Conservation (phyloP, 1,140 invertebrate species). For the Ectropis grisescens region DNA sequence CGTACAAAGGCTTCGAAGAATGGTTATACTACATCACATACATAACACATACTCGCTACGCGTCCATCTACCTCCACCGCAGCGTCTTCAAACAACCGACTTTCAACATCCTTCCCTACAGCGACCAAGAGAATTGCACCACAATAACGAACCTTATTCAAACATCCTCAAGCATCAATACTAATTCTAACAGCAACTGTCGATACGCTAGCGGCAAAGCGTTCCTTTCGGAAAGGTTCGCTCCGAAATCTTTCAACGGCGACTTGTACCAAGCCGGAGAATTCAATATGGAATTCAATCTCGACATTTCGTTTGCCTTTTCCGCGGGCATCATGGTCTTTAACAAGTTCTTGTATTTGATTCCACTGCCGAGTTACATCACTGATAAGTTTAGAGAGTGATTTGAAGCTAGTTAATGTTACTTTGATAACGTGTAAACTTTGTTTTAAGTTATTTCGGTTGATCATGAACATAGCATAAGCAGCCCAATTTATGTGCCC, state of each 20-base stretch:
- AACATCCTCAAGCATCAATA: constrained; percentile 51
- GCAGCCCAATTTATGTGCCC: too few relatives aligned
- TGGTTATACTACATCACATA: constrained; percentile 87
- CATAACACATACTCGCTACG: constrained; percentile 82
- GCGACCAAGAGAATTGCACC: constrained; percentile 67
- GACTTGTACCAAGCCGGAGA: constrained; percentile 75
- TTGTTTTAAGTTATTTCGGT: too few relatives aligned
- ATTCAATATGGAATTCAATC: constrained; percentile 80
- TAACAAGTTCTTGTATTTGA: constrained; percentile 87
- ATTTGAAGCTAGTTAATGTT: neutral
- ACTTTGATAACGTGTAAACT: too few relatives aligned
- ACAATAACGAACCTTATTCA: constrained; percentile 65
- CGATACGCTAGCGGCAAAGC: constrained; percentile 80
- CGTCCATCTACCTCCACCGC: constrained; percentile 78
- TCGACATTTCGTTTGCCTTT: constrained; percentile 88
- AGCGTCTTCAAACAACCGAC: constrained; percentile 74
- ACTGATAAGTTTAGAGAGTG: constrained; percentile 88
- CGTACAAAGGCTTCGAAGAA: constrained; percentile 80
- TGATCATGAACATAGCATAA: too few relatives aligned
- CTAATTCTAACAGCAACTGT: constrained; percentile 73
- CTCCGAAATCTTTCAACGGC: constrained; percentile 67
- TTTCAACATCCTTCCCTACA: constrained; percentile 66
- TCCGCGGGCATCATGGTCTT: constrained; percentile 83
- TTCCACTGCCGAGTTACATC: constrained; percentile 88
- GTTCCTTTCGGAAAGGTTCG: constrained; percentile 81